A percentile compares a stretch with the other conserved stretches of the same genome.
These are phyloP conservation scores for Microplitis deprimator DNA, from an alignment of 2,888 invertebrate genomes.

Conservation along the genomic window DNA sequence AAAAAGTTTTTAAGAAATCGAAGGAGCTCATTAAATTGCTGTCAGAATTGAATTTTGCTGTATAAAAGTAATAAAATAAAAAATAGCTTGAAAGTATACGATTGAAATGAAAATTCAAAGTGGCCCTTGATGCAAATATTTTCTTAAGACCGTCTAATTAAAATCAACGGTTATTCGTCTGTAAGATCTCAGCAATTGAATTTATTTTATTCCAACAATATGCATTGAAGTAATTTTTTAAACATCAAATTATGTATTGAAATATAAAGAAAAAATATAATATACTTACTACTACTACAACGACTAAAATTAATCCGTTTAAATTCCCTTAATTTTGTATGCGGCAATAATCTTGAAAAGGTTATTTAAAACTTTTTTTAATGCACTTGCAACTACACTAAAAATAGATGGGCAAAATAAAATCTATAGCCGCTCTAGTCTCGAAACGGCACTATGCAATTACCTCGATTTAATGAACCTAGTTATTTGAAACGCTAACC, in stretches of 20 bases:
- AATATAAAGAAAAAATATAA: no score
- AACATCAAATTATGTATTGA: no score
- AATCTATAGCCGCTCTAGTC: background rate
- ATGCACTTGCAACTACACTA: background rate
- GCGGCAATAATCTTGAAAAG: background rate
- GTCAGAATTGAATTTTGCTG: background rate
- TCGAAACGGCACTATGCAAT: slow-evolving; percentile 4
- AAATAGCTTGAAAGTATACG: background rate
- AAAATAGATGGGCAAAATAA: background rate
- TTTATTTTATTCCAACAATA: background rate
- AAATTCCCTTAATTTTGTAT: no score
- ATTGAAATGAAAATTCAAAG: background rate
- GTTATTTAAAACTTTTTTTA: background rate
- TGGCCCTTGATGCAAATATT: slow-evolving; percentile 1
- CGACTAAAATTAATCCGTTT: no score
- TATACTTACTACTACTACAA: no score
- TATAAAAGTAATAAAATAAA: slow-evolving; percentile 1
- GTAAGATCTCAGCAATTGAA: background rate
- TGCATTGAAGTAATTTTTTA: no score
- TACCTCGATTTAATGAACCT: slow-evolving; percentile 18
- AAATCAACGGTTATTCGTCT: background rate
- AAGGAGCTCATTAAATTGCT: slow-evolving; percentile 5
- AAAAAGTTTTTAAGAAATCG: slow-evolving; percentile 1
- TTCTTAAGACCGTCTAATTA: background rate
- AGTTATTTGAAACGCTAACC: slow-evolving; percentile 11